A percentile compares a stretch with the other conserved stretches of the same genome.
These are phyloP conservation scores for Telmatochromis sp. DNA, from an alignment of 2,113 vertebrate species.

Conservation along the genomic window DNA sequence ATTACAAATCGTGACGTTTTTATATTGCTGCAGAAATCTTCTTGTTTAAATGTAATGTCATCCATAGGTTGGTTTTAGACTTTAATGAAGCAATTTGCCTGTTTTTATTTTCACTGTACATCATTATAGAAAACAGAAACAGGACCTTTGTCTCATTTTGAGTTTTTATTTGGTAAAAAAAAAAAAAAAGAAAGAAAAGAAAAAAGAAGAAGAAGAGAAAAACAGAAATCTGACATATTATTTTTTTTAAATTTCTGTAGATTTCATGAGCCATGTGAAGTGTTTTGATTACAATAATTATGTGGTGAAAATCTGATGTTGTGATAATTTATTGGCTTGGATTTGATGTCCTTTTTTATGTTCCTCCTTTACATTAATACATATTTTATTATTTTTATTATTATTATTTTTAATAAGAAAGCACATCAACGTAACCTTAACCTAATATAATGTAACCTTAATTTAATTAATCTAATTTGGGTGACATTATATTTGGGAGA, in stretches of 20 bases:
- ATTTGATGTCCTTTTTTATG: neutral
- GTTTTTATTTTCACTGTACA: neutral
- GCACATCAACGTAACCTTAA: neutral
- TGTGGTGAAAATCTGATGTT: neutral
- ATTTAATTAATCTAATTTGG: neutral
- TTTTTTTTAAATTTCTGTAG: accelerated
- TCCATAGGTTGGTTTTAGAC: neutral
- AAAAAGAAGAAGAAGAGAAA: neutral
- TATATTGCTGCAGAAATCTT: neutral
- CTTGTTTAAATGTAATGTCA: neutral
- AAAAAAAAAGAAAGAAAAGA: no score
- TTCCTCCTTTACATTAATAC: neutral
- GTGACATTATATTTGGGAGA: neutral
- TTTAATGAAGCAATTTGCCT: neutral
- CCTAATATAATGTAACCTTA: neutral
- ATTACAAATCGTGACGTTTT: neutral
- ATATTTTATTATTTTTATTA: neutral
- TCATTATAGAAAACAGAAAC: neutral
- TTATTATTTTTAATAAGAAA: neutral
- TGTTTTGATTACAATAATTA: neutral
- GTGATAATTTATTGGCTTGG: neutral
- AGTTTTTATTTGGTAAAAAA: neutral
- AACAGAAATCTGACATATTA: neutral
- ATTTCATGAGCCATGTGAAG: neutral
- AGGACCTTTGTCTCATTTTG: neutral